phyloP scores from a whole-genome alignment of 1,140 invertebrate species.

The Pteromalus puparum region DNA sequence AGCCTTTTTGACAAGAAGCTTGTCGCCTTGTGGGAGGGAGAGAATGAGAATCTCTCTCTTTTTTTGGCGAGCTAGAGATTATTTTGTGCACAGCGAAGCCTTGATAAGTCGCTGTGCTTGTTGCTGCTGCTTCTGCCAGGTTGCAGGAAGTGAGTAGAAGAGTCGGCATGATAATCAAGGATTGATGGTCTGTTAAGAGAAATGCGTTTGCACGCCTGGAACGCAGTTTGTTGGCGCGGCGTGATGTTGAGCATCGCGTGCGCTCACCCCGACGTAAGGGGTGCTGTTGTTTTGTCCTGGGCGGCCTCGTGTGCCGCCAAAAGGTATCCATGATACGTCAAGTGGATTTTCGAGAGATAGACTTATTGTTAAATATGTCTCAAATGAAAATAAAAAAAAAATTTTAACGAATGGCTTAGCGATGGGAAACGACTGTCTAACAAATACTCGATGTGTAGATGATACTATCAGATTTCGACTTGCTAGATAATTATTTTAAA shows the following conservation, averaged over 20 bases:
- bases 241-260: slow-evolving; percentile 64
- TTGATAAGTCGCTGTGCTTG: slow-evolving; percentile 64
- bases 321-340: slow-evolving; percentile 23
- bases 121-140: slow-evolving; percentile 61
- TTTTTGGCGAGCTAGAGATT: slow-evolving; percentile 62
- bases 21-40: not conserved
- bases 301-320: not conserved
- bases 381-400: slow-evolving; percentile 34
- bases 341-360: slow-evolving; percentile 40
- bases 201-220: slow-evolving; percentile 60
- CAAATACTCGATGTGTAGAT: slow-evolving; percentile 49
- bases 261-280: slow-evolving; percentile 56
- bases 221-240: slow-evolving; percentile 64
- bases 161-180: slow-evolving; percentile 13
- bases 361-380: slow-evolving; percentile 45
- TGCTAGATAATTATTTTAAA: slow-evolving; percentile 50
- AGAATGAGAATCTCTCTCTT: slow-evolving; percentile 50
- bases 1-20: slow-evolving; percentile 51
- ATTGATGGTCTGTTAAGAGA: slow-evolving; percentile 34
- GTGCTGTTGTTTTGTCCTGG: slow-evolving; percentile 53
- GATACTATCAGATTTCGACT: slow-evolving; percentile 41
- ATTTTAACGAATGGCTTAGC: slow-evolving; percentile 42
- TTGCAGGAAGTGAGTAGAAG: slow-evolving; percentile 41
- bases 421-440: slow-evolving; percentile 44
- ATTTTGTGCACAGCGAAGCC: slow-evolving; percentile 64